A percentile compares a stretch with the other conserved stretches of the same genome.
Evolutionary conservation across 1,140 invertebrate species (phyloP).

Genomic region (Monochamus saltuarius): DNA sequence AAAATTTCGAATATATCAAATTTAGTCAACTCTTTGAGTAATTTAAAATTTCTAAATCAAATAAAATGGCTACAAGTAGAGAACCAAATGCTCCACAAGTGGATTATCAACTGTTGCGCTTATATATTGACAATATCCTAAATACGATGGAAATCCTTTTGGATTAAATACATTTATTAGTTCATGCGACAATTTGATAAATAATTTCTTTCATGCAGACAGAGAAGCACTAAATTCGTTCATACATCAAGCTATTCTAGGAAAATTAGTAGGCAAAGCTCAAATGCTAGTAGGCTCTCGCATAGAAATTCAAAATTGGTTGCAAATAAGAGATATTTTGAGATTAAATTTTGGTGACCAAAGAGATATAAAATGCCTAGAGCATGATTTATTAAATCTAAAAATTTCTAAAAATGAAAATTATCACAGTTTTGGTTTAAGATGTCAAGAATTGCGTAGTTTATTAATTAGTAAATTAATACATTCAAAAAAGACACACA

Average conservation of each 20-base stretch:
- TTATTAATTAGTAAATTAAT: constrained; percentile 12
- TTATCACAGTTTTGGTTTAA: too few relatives aligned
- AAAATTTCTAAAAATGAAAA: too few relatives aligned
- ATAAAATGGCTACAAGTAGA: too few relatives aligned
- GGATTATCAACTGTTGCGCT: constrained; percentile 23
- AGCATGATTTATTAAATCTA: too few relatives aligned
- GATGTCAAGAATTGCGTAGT: constrained; percentile 9
- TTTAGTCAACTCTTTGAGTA: too few relatives aligned
- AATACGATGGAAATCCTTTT: constrained; percentile 23
- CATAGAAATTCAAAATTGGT: constrained; percentile 21
- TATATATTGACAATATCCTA: constrained; percentile 21
- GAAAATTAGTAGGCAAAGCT: constrained; percentile 24
- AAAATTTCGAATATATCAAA: too few relatives aligned
- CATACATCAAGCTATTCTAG: constrained; percentile 21
- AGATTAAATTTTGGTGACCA: constrained; percentile 24
- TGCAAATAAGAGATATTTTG: constrained; percentile 13
- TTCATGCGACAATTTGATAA: constrained; percentile 15
- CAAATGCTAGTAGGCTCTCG: constrained; percentile 16
- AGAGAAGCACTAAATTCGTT: constrained; percentile 6
- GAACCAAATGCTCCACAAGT: not conserved
- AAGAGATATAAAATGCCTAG: constrained; percentile 13
- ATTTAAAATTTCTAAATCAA: too few relatives aligned
- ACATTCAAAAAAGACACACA: not conserved
- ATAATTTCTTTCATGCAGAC: constrained; percentile 3
- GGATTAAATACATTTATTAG: constrained; percentile 24